These are phyloP conservation scores for Alosa alosa DNA, from an alignment of 2,113 vertebrate genomes.

Conservation along the genomic window DNA sequence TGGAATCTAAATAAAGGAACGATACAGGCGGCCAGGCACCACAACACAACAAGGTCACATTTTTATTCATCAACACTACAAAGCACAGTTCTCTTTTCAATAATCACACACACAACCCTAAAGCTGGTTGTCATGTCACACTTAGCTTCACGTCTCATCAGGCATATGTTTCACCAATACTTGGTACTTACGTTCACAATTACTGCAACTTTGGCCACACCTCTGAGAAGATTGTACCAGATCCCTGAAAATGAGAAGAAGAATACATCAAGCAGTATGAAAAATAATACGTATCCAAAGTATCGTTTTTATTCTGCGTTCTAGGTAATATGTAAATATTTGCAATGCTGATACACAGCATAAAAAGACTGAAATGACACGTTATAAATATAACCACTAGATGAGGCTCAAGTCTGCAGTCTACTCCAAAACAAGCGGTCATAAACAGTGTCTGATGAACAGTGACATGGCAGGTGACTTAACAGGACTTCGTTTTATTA, in stretches of 20 bases:
- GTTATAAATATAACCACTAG: background rate
- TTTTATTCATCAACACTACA: background rate
- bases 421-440: background rate
- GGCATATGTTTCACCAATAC: background rate
- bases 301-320: background rate
- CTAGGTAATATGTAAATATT: no score
- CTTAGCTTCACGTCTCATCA: background rate
- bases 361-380: background rate
- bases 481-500: background rate
- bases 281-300: background rate
- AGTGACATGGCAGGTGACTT: background rate
- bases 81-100: background rate
- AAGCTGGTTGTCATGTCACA: background rate
- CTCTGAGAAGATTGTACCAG: constrained; percentile 96
- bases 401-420: background rate
- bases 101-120: background rate
- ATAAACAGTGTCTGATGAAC: background rate
- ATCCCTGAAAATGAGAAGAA: constrained; percentile 75
- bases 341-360: background rate
- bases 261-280: constrained; percentile 17
- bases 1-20: background rate
- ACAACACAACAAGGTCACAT: background rate
- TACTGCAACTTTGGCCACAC: constrained; percentile 91
- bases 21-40: background rate
- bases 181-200: constrained; percentile 91